Evolutionary conservation across 2,113 vertebrate species (phyloP), one percentile per base, ranked within the genome.

Genomic region (Butorides virescens): DNA sequence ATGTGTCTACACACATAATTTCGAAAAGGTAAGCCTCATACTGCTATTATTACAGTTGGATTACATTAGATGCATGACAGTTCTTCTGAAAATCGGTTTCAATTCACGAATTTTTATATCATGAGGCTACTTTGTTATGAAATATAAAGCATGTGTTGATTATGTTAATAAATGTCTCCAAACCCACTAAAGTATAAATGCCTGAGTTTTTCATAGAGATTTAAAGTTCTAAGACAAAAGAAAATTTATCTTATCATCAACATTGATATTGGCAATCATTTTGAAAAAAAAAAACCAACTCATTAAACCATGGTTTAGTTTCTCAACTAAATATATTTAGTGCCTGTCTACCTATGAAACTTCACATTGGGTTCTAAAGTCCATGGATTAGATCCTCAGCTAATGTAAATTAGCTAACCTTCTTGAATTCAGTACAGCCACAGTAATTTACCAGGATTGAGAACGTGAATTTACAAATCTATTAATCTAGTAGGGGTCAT

Each of bases 21-120:
- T 91, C 23, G 15, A 96, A 96, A 95, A 89, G 46, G 21, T 61
- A 92, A 81, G 52, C 18, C n/a, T 96, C 65, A 85, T 46, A 95
- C 67, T 42, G 78, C 53, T 77, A 50, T 83, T 83, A 47, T 55
- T 88, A 56, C 44, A 52, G 49, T 53, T 62, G 39, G 76, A 93
- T 71, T 93, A 29, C 7, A 4, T 49, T 73, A 84, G 73, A 66
- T 84, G 42, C 55, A 59, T n/a, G 52, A 63, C 53, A 56, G 18
- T 74, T 87, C 53, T 81, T 96, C 83, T 52, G 20, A 93, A 94
- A 91, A 66, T 9, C 63, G 7, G 20, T 84, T 97, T 96, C 46
- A 89, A 65, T 94, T 95, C 75, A 90, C 86, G 95, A 62, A 71
- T 79, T 42, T 96, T 85, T 77, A 74, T 32, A 94, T 29, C 37